phyloP scores from a whole-genome alignment of 2,113 vertebrate genomes.

The Mugil cephalus region DNA sequence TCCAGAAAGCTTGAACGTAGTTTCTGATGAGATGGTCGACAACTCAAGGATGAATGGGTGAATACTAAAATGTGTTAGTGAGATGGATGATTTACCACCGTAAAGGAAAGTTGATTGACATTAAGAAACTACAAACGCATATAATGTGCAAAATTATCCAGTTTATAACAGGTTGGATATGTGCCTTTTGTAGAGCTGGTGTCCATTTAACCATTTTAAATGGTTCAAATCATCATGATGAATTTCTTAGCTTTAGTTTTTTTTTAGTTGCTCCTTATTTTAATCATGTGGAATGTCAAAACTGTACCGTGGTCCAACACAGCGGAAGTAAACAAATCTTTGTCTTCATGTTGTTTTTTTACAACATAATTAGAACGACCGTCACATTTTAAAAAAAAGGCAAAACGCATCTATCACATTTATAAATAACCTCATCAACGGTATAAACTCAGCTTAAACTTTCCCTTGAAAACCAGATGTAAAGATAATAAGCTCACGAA shows the following conservation, averaged over 20 bases:
- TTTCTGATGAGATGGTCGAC: slow-evolving; percentile 3
- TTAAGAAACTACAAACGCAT: not conserved
- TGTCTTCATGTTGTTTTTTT: not conserved
- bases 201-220: not conserved
- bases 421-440: slow-evolving; percentile 21
- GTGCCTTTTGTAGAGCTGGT: not conserved
- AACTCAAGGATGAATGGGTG: too few relatives aligned
- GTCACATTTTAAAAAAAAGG: slow-evolving; percentile 8
- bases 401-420: slow-evolving; percentile 3
- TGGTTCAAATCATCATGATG: too few relatives aligned
- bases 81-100: not conserved
- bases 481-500: slow-evolving; percentile 3
- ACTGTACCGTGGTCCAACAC: not conserved
- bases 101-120: too few relatives aligned
- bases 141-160: slow-evolving; percentile 19
- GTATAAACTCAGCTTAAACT: not conserved
- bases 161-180: not conserved
- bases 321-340: not conserved
- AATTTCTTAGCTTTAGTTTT: not conserved
- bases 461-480: slow-evolving; percentile 2
- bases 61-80: not conserved
- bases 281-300: slow-evolving; percentile 13
- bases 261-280: slow-evolving; percentile 1
- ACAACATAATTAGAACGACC: not conserved
- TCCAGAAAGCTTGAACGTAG: too few relatives aligned